phyloP scores from a whole-genome alignment of 2,797 vertebrate species.

The Micropoecilia bifurca region DNA sequence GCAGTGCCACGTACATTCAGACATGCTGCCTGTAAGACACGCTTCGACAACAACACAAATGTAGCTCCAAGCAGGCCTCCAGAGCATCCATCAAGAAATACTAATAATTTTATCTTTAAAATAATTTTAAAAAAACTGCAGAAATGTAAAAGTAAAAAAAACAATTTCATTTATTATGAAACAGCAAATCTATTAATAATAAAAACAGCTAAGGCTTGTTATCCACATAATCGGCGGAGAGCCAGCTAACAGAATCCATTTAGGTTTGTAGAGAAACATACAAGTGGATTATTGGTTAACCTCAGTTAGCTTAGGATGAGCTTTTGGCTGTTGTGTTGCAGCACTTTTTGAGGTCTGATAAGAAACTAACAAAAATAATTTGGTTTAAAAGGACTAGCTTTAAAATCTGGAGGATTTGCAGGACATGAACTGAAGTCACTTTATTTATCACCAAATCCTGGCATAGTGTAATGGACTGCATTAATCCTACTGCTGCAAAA shows the following conservation, averaged over 20 bases:
- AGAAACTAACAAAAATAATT: not conserved
- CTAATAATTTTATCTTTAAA: not conserved
- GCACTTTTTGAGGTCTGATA: not conserved
- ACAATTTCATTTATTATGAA: not conserved
- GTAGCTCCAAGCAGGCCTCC: slow-evolving; percentile 2
- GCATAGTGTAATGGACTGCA: slow-evolving; percentile 73
- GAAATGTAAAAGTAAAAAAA: not conserved
- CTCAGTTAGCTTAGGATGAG: slow-evolving; percentile 47
- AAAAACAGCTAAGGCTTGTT: slow-evolving; percentile 41
- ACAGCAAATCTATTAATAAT: slow-evolving; percentile 26
- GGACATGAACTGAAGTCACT: slow-evolving; percentile 30
- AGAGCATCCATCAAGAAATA: not conserved
- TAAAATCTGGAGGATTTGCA: slow-evolving; percentile 31
- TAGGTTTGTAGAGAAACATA: slow-evolving; percentile 36
- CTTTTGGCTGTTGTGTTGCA: slow-evolving; percentile 23
- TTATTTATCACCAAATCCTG: slow-evolving; percentile 50
- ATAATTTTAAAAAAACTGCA: not conserved
- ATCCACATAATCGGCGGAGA: slow-evolving; percentile 44
- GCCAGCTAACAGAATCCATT: slow-evolving; percentile 36
- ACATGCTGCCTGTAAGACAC: slow-evolving; percentile 13
- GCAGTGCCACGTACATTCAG: slow-evolving; percentile 14
- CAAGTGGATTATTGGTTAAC: slow-evolving; percentile 47
- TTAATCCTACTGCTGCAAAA: slow-evolving; percentile 50
- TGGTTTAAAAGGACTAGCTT: slow-evolving; percentile 1
- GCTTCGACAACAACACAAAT: slow-evolving; percentile 17